phyloP scores from a whole-genome alignment of 2,113 vertebrate species.

The Ammospiza caudacuta region DNA sequence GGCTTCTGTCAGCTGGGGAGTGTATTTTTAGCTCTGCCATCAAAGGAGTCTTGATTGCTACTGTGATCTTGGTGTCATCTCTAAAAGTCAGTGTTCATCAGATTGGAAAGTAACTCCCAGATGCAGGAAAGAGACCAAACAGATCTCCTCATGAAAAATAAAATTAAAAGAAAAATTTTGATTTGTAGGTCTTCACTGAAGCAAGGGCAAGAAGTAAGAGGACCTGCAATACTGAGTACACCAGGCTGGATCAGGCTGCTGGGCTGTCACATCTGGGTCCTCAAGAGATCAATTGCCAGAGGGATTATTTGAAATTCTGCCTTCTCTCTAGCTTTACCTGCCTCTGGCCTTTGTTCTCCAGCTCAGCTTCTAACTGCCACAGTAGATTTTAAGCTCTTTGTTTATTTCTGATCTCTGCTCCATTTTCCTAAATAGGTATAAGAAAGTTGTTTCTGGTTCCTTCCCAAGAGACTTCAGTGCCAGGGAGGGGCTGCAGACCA shows the following conservation, averaged over 20 bases:
- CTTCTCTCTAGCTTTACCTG: background rate
- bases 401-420: constrained; percentile 1
- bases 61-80: constrained; percentile 52
- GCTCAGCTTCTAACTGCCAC: background rate
- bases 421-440: background rate
- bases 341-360: background rate
- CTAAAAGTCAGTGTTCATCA: constrained; percentile 39
- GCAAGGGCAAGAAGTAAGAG: background rate
- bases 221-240: background rate
- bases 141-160: constrained; percentile 3
- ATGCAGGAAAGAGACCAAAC: constrained; percentile 4
- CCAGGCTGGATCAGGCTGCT: background rate
- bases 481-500: background rate
- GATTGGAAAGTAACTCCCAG: constrained; percentile 42
- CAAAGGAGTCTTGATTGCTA: constrained; percentile 67
- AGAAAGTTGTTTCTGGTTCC: background rate
- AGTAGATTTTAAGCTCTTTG: background rate
- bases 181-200: background rate
- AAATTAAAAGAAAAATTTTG: background rate
- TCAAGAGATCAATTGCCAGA: background rate
- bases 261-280: background rate
- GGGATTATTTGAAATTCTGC: background rate
- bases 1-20: constrained; percentile 41
- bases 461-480: background rate
- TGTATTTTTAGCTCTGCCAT: constrained; percentile 66